phyloP scores from a whole-genome alignment of 1,140 invertebrate species.

The Drusus annulatus region DNA sequence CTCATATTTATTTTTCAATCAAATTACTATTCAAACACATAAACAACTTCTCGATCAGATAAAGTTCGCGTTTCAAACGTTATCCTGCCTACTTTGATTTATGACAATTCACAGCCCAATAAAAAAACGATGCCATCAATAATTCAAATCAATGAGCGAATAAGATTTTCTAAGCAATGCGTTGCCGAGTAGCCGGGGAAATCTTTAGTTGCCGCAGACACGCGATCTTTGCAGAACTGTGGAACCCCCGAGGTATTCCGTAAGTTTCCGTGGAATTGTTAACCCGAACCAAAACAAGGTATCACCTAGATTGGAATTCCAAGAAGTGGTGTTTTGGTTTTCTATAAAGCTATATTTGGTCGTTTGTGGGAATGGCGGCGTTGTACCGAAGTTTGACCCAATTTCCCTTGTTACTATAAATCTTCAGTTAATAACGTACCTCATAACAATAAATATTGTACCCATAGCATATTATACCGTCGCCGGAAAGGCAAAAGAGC shows the following conservation, averaged over 20 bases:
- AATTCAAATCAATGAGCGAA: neutral
- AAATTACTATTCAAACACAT: constrained; percentile 4
- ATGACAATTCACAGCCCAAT: constrained; percentile 18
- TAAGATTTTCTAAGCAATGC: neutral
- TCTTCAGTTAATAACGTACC: no score
- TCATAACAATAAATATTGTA: no score
- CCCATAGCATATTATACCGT: no score
- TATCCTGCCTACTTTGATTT: constrained; percentile 17
- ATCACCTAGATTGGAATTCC: no score
- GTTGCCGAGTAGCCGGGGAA: no score
- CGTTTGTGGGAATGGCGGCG: no score
- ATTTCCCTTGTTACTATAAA: no score
- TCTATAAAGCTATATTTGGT: no score
- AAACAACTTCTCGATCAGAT: constrained; percentile 9
- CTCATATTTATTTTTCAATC: neutral
- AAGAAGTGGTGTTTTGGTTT: no score
- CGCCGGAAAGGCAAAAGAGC: no score
- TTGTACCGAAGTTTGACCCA: no score
- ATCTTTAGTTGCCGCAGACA: neutral
- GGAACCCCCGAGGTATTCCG: neutral
- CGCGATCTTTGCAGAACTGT: neutral
- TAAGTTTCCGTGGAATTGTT: neutral
- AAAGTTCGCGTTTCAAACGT: constrained; percentile 4
- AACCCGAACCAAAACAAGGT: no score
- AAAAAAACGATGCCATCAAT: constrained; percentile 10